A percentile compares a stretch with the other conserved stretches of the same genome.
These are phyloP conservation scores for Arenicola marina DNA, from an alignment of 2,888 invertebrate species.

Conservation along the genomic window DNA sequence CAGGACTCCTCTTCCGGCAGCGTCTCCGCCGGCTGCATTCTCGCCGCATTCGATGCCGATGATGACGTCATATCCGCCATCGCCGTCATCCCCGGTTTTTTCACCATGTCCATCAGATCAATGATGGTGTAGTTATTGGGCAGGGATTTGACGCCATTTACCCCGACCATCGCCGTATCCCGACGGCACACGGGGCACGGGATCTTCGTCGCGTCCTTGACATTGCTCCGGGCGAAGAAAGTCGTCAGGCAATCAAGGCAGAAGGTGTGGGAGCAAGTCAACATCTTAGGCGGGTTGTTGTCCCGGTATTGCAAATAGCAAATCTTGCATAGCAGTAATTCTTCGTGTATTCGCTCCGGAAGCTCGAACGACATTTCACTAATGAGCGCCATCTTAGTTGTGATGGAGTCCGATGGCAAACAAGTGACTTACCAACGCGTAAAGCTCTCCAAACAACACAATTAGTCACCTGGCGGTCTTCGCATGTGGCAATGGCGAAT, in stretches of 20 bases:
- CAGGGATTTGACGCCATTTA: slow-evolving; percentile 12
- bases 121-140: slow-evolving; percentile 23
- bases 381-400: too few species aligned
- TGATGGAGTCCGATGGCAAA: too few species aligned
- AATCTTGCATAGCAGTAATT: slow-evolving; percentile 22
- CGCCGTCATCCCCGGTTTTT: neutral
- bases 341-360: slow-evolving; percentile 10
- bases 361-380: too few species aligned
- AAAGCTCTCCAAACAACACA: too few species aligned
- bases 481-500: too few species aligned
- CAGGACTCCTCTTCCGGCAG: too few species aligned
- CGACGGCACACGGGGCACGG: slow-evolving; percentile 23
- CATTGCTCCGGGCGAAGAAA: neutral
- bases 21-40: too few species aligned
- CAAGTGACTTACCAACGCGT: too few species aligned
- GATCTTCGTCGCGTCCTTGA: slow-evolving; percentile 3
- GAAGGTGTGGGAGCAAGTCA: slow-evolving; percentile 26
- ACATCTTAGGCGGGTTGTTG: slow-evolving; percentile 18
- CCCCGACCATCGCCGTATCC: slow-evolving; percentile 6
- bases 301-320: slow-evolving; percentile 15
- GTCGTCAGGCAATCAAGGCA: slow-evolving; percentile 20
- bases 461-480: too few species aligned
- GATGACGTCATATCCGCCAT: too few species aligned
- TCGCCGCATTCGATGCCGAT: too few species aligned
- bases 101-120: slow-evolving; percentile 18